Evolutionary conservation across 1,140 invertebrate genomes (phyloP), one percentile per base, ranked within the genome.

Genomic region (Drosophila sulfurigaster): DNA sequence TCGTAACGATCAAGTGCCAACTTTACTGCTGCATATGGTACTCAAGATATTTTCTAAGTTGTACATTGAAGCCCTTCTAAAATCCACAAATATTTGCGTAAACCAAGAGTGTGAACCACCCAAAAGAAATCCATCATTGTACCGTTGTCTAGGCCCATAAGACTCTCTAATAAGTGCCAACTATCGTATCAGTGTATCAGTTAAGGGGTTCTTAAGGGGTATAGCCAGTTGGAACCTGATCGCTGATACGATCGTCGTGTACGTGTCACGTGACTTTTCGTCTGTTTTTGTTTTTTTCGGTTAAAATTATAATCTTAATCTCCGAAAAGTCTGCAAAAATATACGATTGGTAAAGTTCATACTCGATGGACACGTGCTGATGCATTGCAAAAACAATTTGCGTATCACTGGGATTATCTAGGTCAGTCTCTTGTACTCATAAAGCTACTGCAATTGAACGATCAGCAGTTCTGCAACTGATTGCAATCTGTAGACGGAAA

Each of bases 1-100:
- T 82, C 51, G 72, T 79, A 71, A 32, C 51, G 57, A 56, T 69
- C 65, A 69, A 48, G 66, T 57, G 58, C 51, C 15, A 25, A 16
- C 5, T 46, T 51, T 62, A 35, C 20, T 10, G 32, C 49, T 52
- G 35, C 41, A 32, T 16, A 25, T 25, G 20, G 20, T 25, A 56
- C 58, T 70, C 10, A 11, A 32, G 38, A 30, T 41, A 20, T 41
- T n/a, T 13, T 15, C 28, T 52, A 57, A 38, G 13, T 8, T 41
- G 8, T 57, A 30, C 1, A 35, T 54, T 7, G 1, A 54, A 35
- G 13, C 51, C 51, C 28, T 54, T 35, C 28, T 30, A 28, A n/a
- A 32, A 15, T 30, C n/a, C 1, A 35, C 5, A 15, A 15, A 13
- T 15, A 15, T 35, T 54, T 15, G 8, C 13, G 28, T 54, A 54